phyloP scores from a whole-genome alignment of 2,113 vertebrate species.

The Microcebus griseorufus region DNA sequence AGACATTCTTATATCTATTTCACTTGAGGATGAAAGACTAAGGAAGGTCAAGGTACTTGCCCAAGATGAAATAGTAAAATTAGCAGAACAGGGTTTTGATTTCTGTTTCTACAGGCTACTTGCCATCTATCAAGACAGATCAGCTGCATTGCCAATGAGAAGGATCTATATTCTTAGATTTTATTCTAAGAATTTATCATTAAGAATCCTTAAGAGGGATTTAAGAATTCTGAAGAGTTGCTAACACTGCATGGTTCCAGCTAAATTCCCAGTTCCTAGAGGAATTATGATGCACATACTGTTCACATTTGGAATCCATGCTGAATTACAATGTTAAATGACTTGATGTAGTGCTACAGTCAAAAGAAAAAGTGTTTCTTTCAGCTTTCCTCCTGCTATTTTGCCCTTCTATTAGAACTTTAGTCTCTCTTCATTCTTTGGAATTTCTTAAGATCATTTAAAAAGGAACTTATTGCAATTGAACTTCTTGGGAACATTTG shows the following conservation, averaged over 20 bases:
- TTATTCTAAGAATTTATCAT: no score
- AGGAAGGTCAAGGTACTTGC: neutral
- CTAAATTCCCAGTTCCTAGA: neutral
- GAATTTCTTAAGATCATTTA: neutral
- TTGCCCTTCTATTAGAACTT: neutral
- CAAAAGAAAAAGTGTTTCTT: neutral
- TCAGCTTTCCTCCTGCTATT: neutral
- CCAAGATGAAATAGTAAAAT: neutral
- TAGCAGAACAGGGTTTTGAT: neutral
- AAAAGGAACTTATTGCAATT: neutral
- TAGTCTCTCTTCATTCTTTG: neutral
- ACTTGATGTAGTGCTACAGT: neutral
- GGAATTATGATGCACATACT: no score
- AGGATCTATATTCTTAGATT: neutral
- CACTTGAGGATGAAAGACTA: neutral
- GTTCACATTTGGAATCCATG: neutral
- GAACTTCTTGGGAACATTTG: neutral
- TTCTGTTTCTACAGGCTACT: neutral
- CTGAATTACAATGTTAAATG: neutral
- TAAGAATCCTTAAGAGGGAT: neutral
- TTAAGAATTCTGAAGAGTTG: neutral
- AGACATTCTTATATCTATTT: neutral
- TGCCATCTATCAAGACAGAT: neutral
- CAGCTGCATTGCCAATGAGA: neutral
- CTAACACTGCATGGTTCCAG: neutral